phyloP scores from a whole-genome alignment of 2,888 invertebrate species.

The Nemurella pictetii region DNA sequence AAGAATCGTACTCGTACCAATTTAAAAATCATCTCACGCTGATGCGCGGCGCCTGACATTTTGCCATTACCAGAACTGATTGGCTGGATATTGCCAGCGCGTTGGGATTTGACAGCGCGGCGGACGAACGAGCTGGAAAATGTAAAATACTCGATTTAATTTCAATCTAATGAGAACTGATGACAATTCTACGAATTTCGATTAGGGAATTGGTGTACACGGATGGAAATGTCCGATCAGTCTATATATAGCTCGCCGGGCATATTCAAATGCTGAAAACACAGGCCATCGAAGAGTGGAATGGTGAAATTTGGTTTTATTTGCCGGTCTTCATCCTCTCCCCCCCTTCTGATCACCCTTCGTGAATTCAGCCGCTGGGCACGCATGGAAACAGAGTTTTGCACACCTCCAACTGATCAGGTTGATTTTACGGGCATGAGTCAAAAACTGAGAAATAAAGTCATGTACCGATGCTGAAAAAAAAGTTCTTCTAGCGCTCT shows the following conservation, averaged over 20 bases:
- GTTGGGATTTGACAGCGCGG: conserved; percentile 2
- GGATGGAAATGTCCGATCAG: neutral
- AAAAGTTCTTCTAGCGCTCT: too few relatives aligned
- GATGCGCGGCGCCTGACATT: conserved; percentile 3
- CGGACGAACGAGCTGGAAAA: neutral
- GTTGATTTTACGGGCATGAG: neutral
- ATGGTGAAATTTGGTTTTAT: neutral
- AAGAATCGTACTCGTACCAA: conserved; percentile 33
- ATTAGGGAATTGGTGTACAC: neutral
- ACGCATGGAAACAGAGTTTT: neutral
- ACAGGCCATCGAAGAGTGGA: neutral
- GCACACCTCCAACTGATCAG: neutral
- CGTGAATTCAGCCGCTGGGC: too few relatives aligned
- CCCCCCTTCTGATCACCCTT: neutral
- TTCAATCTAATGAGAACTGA: neutral
- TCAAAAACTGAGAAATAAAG: neutral
- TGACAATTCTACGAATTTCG: neutral
- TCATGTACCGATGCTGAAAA: neutral
- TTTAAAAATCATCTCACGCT: conserved; percentile 38
- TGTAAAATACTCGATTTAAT: neutral
- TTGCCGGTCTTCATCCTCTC: neutral
- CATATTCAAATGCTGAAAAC: neutral
- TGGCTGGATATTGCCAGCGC: conserved; percentile 38
- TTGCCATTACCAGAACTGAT: conserved; percentile 33
- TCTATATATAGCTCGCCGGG: too few relatives aligned